phyloP scores from a whole-genome alignment of 1,140 invertebrate species.

The Cotesia typhae region DNA sequence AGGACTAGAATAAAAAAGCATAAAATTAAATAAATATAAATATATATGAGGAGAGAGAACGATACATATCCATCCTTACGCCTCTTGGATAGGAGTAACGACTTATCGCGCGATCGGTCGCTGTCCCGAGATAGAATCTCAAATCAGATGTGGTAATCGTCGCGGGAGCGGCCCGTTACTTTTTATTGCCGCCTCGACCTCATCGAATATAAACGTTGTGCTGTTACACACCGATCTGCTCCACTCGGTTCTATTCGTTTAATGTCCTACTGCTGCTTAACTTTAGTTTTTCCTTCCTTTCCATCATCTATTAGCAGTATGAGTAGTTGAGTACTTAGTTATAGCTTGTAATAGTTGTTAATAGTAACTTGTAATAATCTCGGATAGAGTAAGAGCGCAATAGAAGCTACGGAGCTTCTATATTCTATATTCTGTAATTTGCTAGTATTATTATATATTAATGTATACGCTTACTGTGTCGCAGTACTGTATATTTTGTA shows the following conservation, averaged over 20 bases:
- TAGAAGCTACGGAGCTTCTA: not conserved
- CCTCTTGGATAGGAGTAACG: conserved; percentile 22
- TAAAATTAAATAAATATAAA: too few species aligned
- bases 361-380: too few species aligned
- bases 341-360: too few species aligned
- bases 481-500: too few species aligned
- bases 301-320: not conserved
- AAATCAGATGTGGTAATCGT: conserved; percentile 46
- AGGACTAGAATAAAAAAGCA: too few species aligned
- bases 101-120: conserved; percentile 33
- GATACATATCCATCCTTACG: conserved; percentile 4
- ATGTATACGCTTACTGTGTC: too few species aligned
- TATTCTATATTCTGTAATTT: not conserved
- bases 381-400: too few species aligned
- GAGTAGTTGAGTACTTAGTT: too few species aligned
- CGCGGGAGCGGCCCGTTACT: conserved; percentile 44
- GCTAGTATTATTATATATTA: too few species aligned
- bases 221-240: conserved; percentile 18
- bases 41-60: too few species aligned
- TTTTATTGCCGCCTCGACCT: conserved; percentile 43
- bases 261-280: not conserved
- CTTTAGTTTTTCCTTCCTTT: conserved; percentile 15
- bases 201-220: conserved; percentile 31
- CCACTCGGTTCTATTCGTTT: too few species aligned
- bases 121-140: conserved; percentile 40